Evolutionary conservation across 2,888 invertebrate genomes (phyloP), one percentile per base, ranked within the genome.

Genomic region (Laspeyria flexula): DNA sequence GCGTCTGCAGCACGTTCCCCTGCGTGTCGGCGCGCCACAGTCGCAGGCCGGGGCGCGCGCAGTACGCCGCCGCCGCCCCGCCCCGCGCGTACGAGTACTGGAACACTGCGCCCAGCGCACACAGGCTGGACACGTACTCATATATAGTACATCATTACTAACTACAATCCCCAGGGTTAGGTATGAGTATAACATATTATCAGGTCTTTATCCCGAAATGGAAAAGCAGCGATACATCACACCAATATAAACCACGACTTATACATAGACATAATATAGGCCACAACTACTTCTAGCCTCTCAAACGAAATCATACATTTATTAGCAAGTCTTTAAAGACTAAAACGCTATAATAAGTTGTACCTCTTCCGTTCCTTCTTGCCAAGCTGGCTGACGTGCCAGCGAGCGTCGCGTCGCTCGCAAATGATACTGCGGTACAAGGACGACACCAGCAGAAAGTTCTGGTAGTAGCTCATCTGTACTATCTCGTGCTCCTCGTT

Each of bases 341-440:
- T n/a, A n/a, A n/a, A n/a, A n/a, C 21, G 21, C 2, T 21, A 3
- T 21, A 21, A 21, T 21, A 21, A 21, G 21, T 25, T 25, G 3
- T 82, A 96, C 96, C 95, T 94, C 93, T 97, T 97, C 62, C 98
- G 93, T 80, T 98, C 98, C 80, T 96, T 96, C 79, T 96, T 96
- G 31, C 98, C 98, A 55, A 98, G 94, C 92, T 97, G 97, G 38
- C 90, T 94, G 35, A 96, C 94, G 65, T 93, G 94, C 94, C 96
- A 96, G 69, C 93, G 90, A 38, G 91, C 93, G 46, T 93, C 93
- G 43, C 94, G 93, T 23, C 94, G 92, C 69, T 95, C 94, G 75
- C 97, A 97, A 43, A 98, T 88, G 55, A 98, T 95, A 66, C 96
- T 95, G 54, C 97, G 94, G 81, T 96, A 96, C 43, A 95, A 88